These are phyloP conservation scores for human (Homo sapiens) DNA, from an alignment of 2,113 vertebrate genomes.

Conservation along the genomic window GRCh38 chr16:8160001-8160500, in stretches of 20 bases:
- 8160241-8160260: background rate
- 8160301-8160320: too few relatives aligned
- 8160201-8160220: background rate
- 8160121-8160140: background rate
- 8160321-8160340: too few relatives aligned
- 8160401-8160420: too few relatives aligned
- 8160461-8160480: too few relatives aligned
- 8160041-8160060: background rate
- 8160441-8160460: too few relatives aligned
- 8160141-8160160: background rate
- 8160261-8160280: background rate
- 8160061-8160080: background rate
- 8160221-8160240: background rate
- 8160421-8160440: rapidly evolving
- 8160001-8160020: background rate
- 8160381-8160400: too few relatives aligned
- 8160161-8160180: background rate
- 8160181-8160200: background rate
- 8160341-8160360: too few relatives aligned
- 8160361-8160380: too few relatives aligned
- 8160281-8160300: rapidly evolving
- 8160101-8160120: background rate
- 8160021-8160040: background rate
- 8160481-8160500: too few relatives aligned
- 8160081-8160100: background rate